phyloP scores from a whole-genome alignment of 2,888 invertebrate genomes.

The Hypolimnas misippus region DNA sequence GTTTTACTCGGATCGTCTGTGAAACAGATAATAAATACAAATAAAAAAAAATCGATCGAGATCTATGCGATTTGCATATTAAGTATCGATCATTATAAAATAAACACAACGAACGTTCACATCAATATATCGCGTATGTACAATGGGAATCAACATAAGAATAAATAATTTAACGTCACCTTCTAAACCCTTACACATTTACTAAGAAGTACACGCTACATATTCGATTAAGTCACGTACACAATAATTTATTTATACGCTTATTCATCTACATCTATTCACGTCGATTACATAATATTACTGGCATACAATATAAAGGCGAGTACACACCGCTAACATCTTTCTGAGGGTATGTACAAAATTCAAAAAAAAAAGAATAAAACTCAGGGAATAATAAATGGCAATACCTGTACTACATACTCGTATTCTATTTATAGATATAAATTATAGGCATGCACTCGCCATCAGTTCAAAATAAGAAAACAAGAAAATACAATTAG shows the following conservation, averaged over 20 bases:
- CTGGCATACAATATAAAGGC: conserved; percentile 71
- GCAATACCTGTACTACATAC: not conserved
- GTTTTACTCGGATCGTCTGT: conserved; percentile 31
- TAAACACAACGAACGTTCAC: conserved; percentile 76
- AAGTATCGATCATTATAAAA: conserved; percentile 72
- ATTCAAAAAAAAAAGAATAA: not conserved
- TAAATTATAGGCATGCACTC: conserved; percentile 40
- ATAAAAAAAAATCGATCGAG: conserved; percentile 59
- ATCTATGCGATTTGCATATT: conserved; percentile 61
- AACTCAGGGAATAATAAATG: conserved; percentile 7
- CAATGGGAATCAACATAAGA: conserved; percentile 80
- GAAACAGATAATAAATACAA: conserved; percentile 43
- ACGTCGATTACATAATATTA: conserved; percentile 66
- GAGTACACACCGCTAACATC: conserved; percentile 42
- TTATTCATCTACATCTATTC: conserved; percentile 59
- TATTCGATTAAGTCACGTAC: conserved; percentile 66
- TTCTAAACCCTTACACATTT: conserved; percentile 76
- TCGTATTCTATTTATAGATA: not conserved
- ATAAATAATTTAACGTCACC: conserved; percentile 82
- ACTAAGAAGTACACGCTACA: conserved; percentile 74
- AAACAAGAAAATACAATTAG: conserved; percentile 70
- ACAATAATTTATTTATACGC: conserved; percentile 62
- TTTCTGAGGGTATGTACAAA: conserved; percentile 21
- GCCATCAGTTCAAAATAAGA: conserved; percentile 53
- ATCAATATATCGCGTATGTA: conserved; percentile 78